Evolutionary conservation across 2,888 invertebrate genomes (phyloP), one percentile per base, ranked within the genome.

Genomic region (Isoperla grammatica): DNA sequence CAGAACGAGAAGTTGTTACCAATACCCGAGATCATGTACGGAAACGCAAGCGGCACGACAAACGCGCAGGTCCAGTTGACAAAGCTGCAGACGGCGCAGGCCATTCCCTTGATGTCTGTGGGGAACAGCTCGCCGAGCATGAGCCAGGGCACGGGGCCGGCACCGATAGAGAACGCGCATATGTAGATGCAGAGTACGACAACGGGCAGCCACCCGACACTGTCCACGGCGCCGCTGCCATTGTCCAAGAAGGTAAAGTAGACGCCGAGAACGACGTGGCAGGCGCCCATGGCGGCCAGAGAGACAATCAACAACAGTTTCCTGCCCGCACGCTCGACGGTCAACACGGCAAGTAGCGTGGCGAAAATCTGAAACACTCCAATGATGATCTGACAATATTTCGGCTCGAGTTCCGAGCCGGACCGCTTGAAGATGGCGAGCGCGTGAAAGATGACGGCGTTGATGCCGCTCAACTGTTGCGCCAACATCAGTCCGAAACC

Each of bases 121-220:
- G 89, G 81, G 71, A 94, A 88, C 9, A 94, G 77, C 72, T 94
- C 94, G 1, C 91, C 83, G 72, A 87, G 79, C 79, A 90, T 87
- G 79, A 92, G 81, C 90, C 90, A 90, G 0, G 93, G 93, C 46
- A 94, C 88, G 0, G 93, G 93, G 0, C 93, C 94, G 68, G 86
- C 87, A 48, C 93, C 93, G 39, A 92, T 70, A 0, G 90, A 88
- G 75, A 92, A 93, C 48, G 88, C 82, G 15, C 89, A 74, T 17
- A 92, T 85, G 73, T 90, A 94, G 1, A 88, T 64, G 45, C 88
- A 87, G 19, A 93, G 73, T 22, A 86, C 82, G 1, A 83, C 68
- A 5, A 94, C 74, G 0, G 93, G 91, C 59, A 93, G 70, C 86
- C 89, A 91, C 0, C 81, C 80, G 6, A 90, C 76, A n/a, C 75